These are phyloP conservation scores for Emydocephalus ijimae DNA, from an alignment of 2,113 vertebrate species.

Conservation along the genomic window DNA sequence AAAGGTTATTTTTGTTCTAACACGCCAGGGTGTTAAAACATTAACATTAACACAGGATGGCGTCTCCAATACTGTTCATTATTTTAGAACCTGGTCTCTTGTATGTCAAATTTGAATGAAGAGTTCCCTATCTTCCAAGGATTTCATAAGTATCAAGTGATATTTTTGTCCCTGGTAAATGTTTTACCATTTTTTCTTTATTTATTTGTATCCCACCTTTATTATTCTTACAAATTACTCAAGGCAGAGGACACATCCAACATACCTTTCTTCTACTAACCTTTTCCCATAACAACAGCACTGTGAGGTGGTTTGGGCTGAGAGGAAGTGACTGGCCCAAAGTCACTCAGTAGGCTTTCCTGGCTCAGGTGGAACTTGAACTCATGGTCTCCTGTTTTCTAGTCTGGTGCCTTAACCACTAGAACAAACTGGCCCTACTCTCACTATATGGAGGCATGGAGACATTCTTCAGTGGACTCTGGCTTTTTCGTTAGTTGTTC, in stretches of 20 bases:
- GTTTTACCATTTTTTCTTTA: neutral
- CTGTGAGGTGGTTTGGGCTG: neutral
- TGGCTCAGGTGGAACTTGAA: neutral
- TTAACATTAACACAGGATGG: slow-evolving; percentile 93
- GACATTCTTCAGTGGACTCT: neutral
- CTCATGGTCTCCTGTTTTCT: neutral
- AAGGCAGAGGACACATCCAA: neutral
- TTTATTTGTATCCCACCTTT: neutral
- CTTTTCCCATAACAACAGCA: neutral
- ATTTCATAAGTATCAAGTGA: neutral
- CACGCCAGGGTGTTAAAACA: slow-evolving; percentile 88
- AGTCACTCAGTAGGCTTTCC: neutral
- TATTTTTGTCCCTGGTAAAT: neutral
- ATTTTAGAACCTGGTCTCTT: slow-evolving; percentile 74
- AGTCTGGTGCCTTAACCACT: neutral
- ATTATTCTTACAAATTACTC: neutral
- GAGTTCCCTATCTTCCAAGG: neutral
- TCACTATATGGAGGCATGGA: neutral
- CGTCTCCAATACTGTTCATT: slow-evolving; percentile 95
- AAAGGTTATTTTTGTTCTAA: slow-evolving; percentile 67
- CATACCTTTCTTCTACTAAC: neutral
- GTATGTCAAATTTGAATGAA: neutral
- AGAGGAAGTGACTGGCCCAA: neutral
- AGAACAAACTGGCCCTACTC: neutral
- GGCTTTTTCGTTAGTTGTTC: neutral